Evolutionary conservation across 1,140 invertebrate species (phyloP).

Genomic region (Tetragnatha versicolor): DNA sequence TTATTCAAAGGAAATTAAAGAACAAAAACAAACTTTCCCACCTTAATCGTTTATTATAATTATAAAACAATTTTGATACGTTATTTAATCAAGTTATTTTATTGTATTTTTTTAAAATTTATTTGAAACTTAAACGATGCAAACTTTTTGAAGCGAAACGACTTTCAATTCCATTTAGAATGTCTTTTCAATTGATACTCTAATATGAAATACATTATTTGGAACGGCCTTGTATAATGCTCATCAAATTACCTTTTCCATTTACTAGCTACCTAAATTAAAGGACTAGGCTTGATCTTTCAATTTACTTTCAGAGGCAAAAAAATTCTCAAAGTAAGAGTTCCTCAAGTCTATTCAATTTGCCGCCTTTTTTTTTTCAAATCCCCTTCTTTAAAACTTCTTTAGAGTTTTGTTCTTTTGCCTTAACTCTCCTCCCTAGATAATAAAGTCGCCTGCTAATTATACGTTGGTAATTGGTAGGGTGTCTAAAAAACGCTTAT

Average conservation of each 20-base stretch:
- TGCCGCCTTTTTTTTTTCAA: constrained; percentile 15
- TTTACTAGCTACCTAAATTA: constrained; percentile 30
- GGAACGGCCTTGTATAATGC: constrained; percentile 19
- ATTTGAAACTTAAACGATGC: too few relatives aligned
- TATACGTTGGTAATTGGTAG: constrained; percentile 33
- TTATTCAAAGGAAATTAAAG: too few relatives aligned
- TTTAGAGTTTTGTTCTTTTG: constrained; percentile 9
- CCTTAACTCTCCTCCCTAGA: constrained; percentile 12
- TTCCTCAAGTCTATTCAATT: constrained; percentile 40
- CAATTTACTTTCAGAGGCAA: constrained; percentile 15
- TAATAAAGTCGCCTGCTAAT: constrained; percentile 28
- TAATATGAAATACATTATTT: constrained; percentile 20
- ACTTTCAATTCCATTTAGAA: too few relatives aligned
- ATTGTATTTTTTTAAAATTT: too few relatives aligned
- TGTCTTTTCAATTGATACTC: too few relatives aligned
- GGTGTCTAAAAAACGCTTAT: constrained; percentile 7
- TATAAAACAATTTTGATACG: too few relatives aligned
- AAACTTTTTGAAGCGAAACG: too few relatives aligned
- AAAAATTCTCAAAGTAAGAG: constrained; percentile 3
- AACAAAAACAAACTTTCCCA: too few relatives aligned
- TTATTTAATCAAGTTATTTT: too few relatives aligned
- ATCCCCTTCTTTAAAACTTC: not conserved
- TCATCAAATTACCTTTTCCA: constrained; percentile 34
- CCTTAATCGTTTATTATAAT: too few relatives aligned
- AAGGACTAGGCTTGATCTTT: constrained; percentile 28